phyloP scores from a whole-genome alignment of 2,888 invertebrate genomes.

The Acronicta leporina region DNA sequence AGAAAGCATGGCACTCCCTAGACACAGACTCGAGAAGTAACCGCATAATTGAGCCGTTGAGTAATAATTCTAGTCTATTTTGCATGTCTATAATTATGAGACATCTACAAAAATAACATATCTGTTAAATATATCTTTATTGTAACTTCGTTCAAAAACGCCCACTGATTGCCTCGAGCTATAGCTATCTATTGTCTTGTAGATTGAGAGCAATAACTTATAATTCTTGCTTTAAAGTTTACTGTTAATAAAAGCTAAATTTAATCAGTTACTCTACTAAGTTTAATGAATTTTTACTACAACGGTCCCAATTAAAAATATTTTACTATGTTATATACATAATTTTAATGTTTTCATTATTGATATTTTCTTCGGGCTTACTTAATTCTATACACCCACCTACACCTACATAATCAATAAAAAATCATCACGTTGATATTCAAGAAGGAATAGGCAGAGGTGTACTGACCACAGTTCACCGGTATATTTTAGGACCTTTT shows the following conservation, averaged over 20 bases:
- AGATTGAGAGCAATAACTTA: slow-evolving; percentile 35
- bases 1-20: too few species aligned
- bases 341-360: neutral
- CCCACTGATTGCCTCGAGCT: slow-evolving; percentile 35
- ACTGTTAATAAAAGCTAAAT: slow-evolving; percentile 35
- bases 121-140: slow-evolving; percentile 30
- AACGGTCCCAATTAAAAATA: too few species aligned
- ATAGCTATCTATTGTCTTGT: slow-evolving; percentile 19
- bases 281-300: slow-evolving; percentile 22
- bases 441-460: too few species aligned
- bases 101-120: slow-evolving; percentile 34
- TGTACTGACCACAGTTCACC: too few species aligned
- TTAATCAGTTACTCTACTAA: slow-evolving; percentile 20
- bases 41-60: slow-evolving; percentile 12
- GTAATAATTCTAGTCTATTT: slow-evolving; percentile 22
- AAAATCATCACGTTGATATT: too few species aligned
- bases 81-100: slow-evolving; percentile 39
- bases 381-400: too few species aligned
- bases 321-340: neutral
- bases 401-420: too few species aligned
- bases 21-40: too few species aligned
- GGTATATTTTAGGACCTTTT: too few species aligned
- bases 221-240: slow-evolving; percentile 35
- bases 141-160: slow-evolving; percentile 19
- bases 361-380: neutral